phyloP scores from a whole-genome alignment of 2,888 invertebrate species.

The Heliconius aoede region DNA sequence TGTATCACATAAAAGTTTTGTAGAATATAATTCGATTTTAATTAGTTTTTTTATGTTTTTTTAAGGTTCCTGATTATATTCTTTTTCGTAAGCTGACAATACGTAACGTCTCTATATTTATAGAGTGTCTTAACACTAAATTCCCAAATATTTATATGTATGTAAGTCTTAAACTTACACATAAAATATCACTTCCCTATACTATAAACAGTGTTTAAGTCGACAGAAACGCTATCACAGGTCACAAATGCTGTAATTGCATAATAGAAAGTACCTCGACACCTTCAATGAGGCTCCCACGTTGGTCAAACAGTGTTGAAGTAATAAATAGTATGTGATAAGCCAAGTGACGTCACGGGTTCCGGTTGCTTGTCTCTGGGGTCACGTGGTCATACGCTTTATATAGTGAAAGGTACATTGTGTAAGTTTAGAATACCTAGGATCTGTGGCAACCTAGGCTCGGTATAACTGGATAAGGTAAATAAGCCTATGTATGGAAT shows the following conservation, averaged over 20 bases:
- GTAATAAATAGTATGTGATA: conserved; percentile 23
- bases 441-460: conserved; percentile 34
- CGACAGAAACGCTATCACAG: not conserved
- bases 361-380: conserved; percentile 27
- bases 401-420: conserved; percentile 44
- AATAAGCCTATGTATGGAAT: not conserved
- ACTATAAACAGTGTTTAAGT: not conserved
- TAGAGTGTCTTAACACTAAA: too few relatives aligned
- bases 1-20: too few relatives aligned
- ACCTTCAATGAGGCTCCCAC: not conserved
- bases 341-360: conserved; percentile 12
- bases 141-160: not conserved
- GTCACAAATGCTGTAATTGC: conserved; percentile 4
- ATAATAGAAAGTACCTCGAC: not conserved
- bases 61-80: too few relatives aligned
- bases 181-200: not conserved
- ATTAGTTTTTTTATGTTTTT: too few relatives aligned
- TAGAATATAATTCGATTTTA: too few relatives aligned
- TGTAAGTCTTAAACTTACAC: not conserved
- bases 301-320: conserved; percentile 16
- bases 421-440: conserved; percentile 34
- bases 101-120: too few relatives aligned
- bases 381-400: conserved; percentile 42
- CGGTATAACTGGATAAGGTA: conserved; percentile 2
- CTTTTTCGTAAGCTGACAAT: too few relatives aligned